Conservation (phyloP, 2,113 vertebrate species). For the Laticauda laticaudata region DNA sequence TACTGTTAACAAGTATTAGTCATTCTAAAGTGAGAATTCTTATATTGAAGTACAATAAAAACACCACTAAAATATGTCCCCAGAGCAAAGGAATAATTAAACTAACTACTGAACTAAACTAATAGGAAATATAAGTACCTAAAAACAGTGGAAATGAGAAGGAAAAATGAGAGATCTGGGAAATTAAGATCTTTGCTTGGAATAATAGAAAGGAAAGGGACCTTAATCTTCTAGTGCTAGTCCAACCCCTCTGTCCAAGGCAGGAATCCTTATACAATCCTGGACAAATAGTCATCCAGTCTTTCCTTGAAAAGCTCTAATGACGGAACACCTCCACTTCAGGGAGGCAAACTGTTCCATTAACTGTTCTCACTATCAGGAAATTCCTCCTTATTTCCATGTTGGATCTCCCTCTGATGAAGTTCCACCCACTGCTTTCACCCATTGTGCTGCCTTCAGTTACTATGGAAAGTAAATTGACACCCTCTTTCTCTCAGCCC, state of each 20-base stretch:
- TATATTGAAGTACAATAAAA: neutral
- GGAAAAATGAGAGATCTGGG: neutral
- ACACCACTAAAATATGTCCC: neutral
- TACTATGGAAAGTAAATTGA: neutral
- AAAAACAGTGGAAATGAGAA: neutral
- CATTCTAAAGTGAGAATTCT: neutral
- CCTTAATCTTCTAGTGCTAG: too few relatives aligned
- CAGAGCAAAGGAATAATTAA: neutral
- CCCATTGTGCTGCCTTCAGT: neutral
- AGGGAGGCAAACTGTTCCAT: neutral
- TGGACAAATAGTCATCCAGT: too few relatives aligned
- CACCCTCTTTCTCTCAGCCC: neutral
- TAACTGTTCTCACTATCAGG: neutral
- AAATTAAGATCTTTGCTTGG: neutral
- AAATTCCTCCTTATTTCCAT: neutral
- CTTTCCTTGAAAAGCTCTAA: neutral
- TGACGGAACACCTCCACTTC: neutral
- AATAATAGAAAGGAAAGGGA: neutral
- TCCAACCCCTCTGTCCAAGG: too few relatives aligned
- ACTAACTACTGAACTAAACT: neutral
- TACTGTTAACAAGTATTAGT: neutral
- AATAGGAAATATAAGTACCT: neutral
- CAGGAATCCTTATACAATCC: too few relatives aligned
- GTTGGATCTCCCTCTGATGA: neutral
- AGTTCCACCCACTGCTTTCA: neutral